Evolutionary conservation across 2,888 invertebrate species (phyloP).

Genomic region (Synanthedon andrenaeformis): DNA sequence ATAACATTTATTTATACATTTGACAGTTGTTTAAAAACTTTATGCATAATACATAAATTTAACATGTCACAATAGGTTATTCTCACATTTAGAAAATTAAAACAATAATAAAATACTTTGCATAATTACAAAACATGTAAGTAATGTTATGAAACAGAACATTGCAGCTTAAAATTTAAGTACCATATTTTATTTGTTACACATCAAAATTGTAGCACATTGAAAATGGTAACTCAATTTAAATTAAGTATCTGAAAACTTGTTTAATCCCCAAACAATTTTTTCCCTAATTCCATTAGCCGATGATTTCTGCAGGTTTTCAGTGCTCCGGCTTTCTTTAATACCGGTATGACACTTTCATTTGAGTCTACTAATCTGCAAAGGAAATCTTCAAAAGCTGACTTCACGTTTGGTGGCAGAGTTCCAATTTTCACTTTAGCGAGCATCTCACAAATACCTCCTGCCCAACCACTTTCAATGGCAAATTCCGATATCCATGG

Average conservation of each 20-base stretch:
- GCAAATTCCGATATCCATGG: slow-evolving; percentile 93
- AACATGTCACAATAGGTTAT: too few species aligned
- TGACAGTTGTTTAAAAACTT: too few species aligned
- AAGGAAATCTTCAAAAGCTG: slow-evolving; percentile 91
- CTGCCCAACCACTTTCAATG: slow-evolving; percentile 94
- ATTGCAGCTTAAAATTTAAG: too few species aligned
- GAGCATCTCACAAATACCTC: slow-evolving; percentile 85
- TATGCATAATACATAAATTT: too few species aligned
- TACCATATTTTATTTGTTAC: too few species aligned
- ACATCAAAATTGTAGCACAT: too few species aligned
- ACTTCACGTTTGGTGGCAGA: slow-evolving; percentile 85
- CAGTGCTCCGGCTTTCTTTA: slow-evolving; percentile 86
- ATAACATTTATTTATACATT: too few species aligned
- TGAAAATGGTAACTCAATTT: neutral
- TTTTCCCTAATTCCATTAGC: slow-evolving; percentile 90
- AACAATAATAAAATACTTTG: too few species aligned
- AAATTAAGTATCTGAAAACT: neutral
- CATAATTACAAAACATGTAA: too few species aligned
- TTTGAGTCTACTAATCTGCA: slow-evolving; percentile 87
- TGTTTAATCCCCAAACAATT: slow-evolving; percentile 85
- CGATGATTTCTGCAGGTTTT: slow-evolving; percentile 88
- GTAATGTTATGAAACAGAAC: too few species aligned
- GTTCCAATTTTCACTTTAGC: slow-evolving; percentile 86
- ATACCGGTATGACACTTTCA: slow-evolving; percentile 76
- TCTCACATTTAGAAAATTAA: too few species aligned